Evolutionary conservation across 2,797 vertebrate species (phyloP).

Genomic region (Sebastes glaucus): DNA sequence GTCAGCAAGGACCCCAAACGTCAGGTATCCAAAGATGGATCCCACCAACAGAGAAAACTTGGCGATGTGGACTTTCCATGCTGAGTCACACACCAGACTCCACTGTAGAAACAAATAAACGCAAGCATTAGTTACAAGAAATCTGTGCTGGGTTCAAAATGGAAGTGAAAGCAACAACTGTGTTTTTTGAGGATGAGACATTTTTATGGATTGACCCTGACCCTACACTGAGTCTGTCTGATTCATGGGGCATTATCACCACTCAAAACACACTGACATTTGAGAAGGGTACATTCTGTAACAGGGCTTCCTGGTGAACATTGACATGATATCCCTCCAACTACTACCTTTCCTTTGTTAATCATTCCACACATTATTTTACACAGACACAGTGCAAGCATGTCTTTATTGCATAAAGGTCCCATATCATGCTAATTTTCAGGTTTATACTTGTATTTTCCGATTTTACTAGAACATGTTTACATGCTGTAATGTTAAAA

Average conservation of each 20-base stretch:
- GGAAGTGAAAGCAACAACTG: not conserved
- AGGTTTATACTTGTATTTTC: too few species aligned
- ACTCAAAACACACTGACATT: conserved; percentile 8
- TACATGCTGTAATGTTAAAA: too few species aligned
- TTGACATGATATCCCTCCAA: not conserved
- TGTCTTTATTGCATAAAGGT: not conserved
- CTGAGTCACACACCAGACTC: conserved; percentile 93
- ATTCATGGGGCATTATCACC: not conserved
- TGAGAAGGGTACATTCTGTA: not conserved
- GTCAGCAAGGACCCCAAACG: conserved; percentile 95
- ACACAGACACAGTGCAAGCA: not conserved
- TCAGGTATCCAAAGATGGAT: conserved; percentile 96
- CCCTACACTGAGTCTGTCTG: not conserved
- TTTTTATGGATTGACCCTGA: not conserved
- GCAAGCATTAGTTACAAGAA: conserved; percentile 22
- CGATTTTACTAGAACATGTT: too few species aligned
- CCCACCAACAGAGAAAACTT: conserved; percentile 97
- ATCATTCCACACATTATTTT: not conserved
- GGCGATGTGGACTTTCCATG: conserved; percentile 97
- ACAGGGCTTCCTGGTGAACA: not conserved
- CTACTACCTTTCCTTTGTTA: not conserved
- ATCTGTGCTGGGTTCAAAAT: not conserved
- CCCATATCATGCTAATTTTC: too few species aligned
- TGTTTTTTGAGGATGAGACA: not conserved
- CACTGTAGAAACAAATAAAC: conserved; percentile 85